These are phyloP conservation scores for Bambusicola thoracicus DNA, from an alignment of 2,113 vertebrate species.

Conservation along the genomic window DNA sequence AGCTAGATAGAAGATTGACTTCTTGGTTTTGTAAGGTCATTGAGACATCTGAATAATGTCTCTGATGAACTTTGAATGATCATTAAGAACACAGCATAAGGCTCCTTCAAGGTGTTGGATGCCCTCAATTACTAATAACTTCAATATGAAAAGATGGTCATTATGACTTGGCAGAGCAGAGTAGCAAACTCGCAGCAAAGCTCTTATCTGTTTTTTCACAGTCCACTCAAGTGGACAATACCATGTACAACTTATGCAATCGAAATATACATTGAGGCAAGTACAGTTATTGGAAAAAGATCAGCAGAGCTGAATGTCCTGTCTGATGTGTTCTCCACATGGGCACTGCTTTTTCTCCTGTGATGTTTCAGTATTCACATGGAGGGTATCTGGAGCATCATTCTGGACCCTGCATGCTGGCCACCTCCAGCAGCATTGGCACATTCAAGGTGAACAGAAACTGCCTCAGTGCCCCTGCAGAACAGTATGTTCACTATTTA, in stretches of 20 bases:
- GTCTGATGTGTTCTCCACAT: background rate
- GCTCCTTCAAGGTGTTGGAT: background rate
- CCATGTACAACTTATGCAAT: background rate
- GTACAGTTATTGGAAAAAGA: background rate
- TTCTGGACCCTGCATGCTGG: accelerated
- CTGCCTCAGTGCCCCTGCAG: background rate
- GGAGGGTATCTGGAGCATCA: background rate
- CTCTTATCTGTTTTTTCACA: background rate
- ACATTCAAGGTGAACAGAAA: background rate
- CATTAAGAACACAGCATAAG: background rate
- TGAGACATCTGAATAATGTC: background rate
- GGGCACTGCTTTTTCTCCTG: accelerated
- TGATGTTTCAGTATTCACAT: background rate
- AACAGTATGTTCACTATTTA: background rate
- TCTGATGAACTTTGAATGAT: background rate
- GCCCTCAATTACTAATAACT: background rate
- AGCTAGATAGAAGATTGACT: background rate
- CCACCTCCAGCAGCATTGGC: background rate
- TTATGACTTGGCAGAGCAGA: background rate
- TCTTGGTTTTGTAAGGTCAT: background rate
- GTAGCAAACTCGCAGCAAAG: background rate
- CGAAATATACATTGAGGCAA: background rate
- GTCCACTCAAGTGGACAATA: background rate
- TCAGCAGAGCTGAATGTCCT: background rate
- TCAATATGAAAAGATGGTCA: background rate